A percentile compares a stretch with the other conserved stretches of the same genome.
These are phyloP conservation scores for Diplogasteroides magnus DNA, from an alignment of 1,140 invertebrate species.

Conservation along the genomic window DNA sequence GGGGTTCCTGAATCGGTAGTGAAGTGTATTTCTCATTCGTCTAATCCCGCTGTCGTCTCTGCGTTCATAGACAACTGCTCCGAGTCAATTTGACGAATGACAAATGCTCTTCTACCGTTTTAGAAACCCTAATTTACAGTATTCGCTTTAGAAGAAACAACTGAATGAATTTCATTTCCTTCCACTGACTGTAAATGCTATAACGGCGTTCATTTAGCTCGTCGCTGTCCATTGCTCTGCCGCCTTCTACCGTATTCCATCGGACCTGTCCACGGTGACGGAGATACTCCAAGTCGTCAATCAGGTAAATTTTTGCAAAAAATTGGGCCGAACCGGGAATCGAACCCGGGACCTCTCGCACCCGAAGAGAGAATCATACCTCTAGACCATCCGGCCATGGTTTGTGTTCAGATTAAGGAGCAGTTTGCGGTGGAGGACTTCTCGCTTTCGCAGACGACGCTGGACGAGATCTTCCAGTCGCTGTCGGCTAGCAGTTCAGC, in stretches of 20 bases:
- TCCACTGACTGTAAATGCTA: too few species aligned
- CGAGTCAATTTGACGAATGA: too few species aligned
- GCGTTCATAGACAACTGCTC: too few species aligned
- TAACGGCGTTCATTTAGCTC: too few species aligned
- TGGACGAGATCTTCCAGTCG: slow-evolving; percentile 46
- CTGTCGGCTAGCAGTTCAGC: too few species aligned
- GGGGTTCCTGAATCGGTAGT: too few species aligned
- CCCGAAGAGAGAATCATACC: slow-evolving; percentile 14
- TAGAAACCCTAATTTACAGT: too few species aligned
- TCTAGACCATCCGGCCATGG: slow-evolving; percentile 8
- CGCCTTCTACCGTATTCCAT: slow-evolving; percentile 35
- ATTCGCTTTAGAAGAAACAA: too few species aligned
- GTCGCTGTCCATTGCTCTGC: slow-evolving; percentile 37
- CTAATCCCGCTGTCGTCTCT: too few species aligned
- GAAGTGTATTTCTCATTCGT: too few species aligned
- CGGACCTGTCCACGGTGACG: slow-evolving; percentile 12
- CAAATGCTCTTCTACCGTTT: too few species aligned
- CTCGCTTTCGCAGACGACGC: slow-evolving; percentile 38
- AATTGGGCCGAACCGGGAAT: slow-evolving; percentile 6
- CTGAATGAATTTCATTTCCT: too few species aligned
- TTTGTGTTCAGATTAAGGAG: slow-evolving; percentile 1
- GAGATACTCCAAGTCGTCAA: slow-evolving; percentile 28
- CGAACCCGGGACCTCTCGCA: neutral
- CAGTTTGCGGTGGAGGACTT: slow-evolving; percentile 28
- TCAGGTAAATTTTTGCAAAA: slow-evolving; percentile 11